Percentiles rank a stretch among this genome's conserved stretches.
Conservation (phyloP, 1,140 invertebrate genomes). For the Drosophila pachea region DNA sequence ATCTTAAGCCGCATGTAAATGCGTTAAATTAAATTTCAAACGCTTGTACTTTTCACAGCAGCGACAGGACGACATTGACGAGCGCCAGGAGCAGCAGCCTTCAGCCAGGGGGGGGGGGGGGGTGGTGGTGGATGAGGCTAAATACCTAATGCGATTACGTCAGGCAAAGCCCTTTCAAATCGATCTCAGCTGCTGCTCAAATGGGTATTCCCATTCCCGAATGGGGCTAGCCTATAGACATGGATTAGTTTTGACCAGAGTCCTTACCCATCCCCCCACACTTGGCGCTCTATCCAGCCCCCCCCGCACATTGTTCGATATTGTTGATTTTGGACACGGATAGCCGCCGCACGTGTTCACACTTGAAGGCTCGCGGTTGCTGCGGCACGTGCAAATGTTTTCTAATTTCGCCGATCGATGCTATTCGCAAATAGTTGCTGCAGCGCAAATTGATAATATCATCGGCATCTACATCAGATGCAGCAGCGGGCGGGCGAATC, state of each 20-base stretch:
- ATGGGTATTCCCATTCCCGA: too few relatives aligned
- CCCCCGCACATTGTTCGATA: conserved; percentile 41
- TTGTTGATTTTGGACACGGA: conserved; percentile 73
- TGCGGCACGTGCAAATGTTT: conserved; percentile 59
- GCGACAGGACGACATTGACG: conserved; percentile 44
- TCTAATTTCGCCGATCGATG: conserved; percentile 50
- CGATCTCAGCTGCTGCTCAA: conserved; percentile 10
- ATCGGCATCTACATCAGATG: conserved; percentile 9
- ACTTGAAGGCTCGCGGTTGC: conserved; percentile 56
- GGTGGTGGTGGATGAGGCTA: conserved; percentile 35
- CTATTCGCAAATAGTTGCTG: conserved; percentile 59
- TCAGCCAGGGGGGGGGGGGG: conserved; percentile 17
- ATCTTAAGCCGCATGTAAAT: conserved; percentile 76
- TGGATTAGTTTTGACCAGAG: too few relatives aligned
- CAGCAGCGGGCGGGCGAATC: neutral
- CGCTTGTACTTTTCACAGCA: conserved; percentile 60
- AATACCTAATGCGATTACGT: conserved; percentile 67
- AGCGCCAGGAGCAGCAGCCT: conserved; percentile 3
- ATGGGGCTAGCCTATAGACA: neutral
- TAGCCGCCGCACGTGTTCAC: conserved; percentile 68
- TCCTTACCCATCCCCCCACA: too few relatives aligned
- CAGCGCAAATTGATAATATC: conserved; percentile 67
- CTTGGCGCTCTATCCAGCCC: too few relatives aligned
- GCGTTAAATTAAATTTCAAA: conserved; percentile 77
- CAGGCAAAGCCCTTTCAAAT: conserved; percentile 36